Conservation (phyloP, 1,140 invertebrate genomes). For the Trichonephila clavipes region DNA sequence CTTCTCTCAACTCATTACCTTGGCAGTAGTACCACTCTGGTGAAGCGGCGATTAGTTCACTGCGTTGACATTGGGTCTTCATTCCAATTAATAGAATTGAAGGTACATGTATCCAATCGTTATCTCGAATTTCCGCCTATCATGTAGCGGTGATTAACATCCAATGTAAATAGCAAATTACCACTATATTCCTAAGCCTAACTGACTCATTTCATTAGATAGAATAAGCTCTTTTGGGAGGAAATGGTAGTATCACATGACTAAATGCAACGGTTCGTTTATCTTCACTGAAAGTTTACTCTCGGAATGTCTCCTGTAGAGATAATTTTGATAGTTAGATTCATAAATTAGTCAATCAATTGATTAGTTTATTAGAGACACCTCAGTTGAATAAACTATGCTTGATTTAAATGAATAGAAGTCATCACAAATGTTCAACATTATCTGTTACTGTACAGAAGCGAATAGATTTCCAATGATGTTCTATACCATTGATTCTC, state of each 20-base stretch:
- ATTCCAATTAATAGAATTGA: conserved; percentile 39
- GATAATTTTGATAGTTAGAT: not conserved
- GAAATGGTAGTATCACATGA: conserved; percentile 19
- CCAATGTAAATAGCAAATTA: conserved; percentile 32
- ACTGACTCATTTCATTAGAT: conserved; percentile 38
- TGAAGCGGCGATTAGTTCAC: not conserved
- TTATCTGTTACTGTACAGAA: no score
- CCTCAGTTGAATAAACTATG: no score
- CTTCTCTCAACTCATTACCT: not conserved
- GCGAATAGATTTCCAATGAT: no score
- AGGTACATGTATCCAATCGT: conserved; percentile 11
- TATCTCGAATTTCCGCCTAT: conserved; percentile 18
- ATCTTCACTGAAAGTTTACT: not conserved
- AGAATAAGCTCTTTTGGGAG: not conserved
- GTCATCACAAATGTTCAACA: no score
- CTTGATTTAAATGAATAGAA: no score
- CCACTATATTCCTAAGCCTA: conserved; percentile 6
- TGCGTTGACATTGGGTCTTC: conserved; percentile 27
- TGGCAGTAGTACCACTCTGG: not conserved
- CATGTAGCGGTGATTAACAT: conserved; percentile 22
- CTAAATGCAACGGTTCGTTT: not conserved
- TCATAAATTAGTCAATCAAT: not conserved
- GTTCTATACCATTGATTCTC: no score
- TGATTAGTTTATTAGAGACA: no score
- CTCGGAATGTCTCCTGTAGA: not conserved